Percentiles rank a stretch among this genome's conserved stretches.
phyloP scores from a whole-genome alignment of 2,888 invertebrate species.

The Athrips mouffetella region DNA sequence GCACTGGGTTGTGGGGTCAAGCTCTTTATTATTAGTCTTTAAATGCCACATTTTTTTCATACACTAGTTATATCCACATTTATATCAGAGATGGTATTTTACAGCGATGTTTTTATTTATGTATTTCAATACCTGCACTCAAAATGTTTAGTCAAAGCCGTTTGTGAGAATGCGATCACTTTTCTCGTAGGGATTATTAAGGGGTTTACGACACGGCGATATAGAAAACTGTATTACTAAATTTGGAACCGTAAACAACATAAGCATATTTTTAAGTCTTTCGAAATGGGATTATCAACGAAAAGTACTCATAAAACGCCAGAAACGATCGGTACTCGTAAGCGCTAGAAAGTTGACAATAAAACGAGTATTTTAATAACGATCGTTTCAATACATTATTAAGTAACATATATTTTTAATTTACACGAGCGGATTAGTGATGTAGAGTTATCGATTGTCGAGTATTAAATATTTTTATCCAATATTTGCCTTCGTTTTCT shows the following conservation, averaged over 20 bases:
- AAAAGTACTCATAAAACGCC: constrained; percentile 24
- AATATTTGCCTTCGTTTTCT: too few species aligned
- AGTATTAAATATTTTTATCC: too few species aligned
- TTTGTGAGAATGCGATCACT: constrained; percentile 44
- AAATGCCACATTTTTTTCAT: too few species aligned
- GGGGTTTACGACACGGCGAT: constrained; percentile 11
- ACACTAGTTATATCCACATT: too few species aligned
- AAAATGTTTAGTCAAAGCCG: too few species aligned
- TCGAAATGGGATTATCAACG: constrained; percentile 9
- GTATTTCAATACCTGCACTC: too few species aligned
- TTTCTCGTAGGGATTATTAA: constrained; percentile 12
- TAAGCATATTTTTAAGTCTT: constrained; percentile 1
- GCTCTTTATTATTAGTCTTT: too few species aligned
- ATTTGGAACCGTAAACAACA: not conserved
- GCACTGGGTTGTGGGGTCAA: too few species aligned
- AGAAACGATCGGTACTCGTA: constrained; percentile 28
- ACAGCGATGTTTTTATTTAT: too few species aligned
- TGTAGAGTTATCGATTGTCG: constrained; percentile 38
- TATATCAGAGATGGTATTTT: too few species aligned
- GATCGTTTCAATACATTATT: constrained; percentile 49
- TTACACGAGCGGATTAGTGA: constrained; percentile 59
- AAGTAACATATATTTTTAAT: constrained; percentile 61
- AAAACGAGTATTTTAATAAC: constrained; percentile 58
- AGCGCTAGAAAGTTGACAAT: constrained; percentile 31
- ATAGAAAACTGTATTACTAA: not conserved